These are phyloP conservation scores for Brachionus plicatilis DNA, from an alignment of 1,140 invertebrate species.

Conservation along the genomic window DNA sequence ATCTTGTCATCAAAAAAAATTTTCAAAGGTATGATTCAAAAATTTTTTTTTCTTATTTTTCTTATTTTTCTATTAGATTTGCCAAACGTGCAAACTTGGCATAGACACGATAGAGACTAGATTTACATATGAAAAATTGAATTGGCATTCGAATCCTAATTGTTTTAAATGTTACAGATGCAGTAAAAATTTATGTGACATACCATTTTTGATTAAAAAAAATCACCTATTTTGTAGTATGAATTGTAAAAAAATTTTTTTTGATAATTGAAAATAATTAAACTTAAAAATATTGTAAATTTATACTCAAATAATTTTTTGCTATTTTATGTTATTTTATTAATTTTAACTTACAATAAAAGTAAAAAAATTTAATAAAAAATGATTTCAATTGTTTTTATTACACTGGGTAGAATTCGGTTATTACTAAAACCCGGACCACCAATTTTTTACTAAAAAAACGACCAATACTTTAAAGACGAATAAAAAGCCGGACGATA, in stretches of 20 bases:
- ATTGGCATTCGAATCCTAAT: constrained; percentile 1
- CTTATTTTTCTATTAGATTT: not conserved
- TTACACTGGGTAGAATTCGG: no score
- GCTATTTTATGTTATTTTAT: no score
- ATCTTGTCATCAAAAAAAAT: not conserved
- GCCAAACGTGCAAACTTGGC: not conserved
- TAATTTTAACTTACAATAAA: not conserved
- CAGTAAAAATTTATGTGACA: not conserved
- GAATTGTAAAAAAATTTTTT: constrained; percentile 4
- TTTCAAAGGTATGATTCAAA: not conserved
- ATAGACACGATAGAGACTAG: not conserved
- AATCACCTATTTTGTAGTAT: constrained; percentile 14
- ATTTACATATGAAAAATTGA: constrained; percentile 15
- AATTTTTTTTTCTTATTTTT: not conserved
- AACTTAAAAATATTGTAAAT: no score
- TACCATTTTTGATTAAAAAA: constrained; percentile 19
- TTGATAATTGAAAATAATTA: not conserved
- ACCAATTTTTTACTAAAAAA: no score
- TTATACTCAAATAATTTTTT: no score
- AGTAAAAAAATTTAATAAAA: not conserved
- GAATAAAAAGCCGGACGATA: no score
- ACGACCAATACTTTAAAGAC: no score
- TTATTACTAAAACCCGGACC: no score
- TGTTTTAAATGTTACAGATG: constrained; percentile 24
- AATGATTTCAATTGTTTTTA: no score